phyloP scores from a whole-genome alignment of 2,888 invertebrate species.

The Dromius quadrimaculatus region DNA sequence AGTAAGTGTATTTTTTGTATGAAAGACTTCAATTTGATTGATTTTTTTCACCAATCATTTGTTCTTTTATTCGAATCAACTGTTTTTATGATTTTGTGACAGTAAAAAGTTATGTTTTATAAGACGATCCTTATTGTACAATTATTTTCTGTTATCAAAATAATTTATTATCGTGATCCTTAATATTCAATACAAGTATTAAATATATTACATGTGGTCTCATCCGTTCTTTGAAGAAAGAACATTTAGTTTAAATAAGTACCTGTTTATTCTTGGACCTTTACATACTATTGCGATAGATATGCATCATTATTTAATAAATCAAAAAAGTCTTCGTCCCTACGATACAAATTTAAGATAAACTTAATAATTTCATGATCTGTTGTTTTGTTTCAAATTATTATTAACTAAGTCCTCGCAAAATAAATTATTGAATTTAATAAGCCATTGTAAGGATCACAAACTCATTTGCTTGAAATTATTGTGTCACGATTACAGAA shows the following conservation, averaged over 20 bases:
- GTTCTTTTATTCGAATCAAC: slow-evolving; percentile 30
- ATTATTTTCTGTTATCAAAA: slow-evolving; percentile 40
- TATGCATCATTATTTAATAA: slow-evolving; percentile 43
- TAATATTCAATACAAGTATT: slow-evolving; percentile 43
- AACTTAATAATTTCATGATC: slow-evolving; percentile 14
- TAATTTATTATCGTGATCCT: slow-evolving; percentile 46
- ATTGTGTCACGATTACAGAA: slow-evolving; percentile 1
- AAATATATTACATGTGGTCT: slow-evolving; percentile 43
- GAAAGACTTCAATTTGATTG: slow-evolving; percentile 33
- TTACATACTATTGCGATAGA: slow-evolving; percentile 48
- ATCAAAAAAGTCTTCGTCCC: slow-evolving; percentile 38
- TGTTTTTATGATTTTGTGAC: slow-evolving; percentile 1
- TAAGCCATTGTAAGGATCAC: slow-evolving; percentile 47
- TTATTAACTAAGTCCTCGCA: slow-evolving; percentile 21
- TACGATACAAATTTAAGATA: slow-evolving; percentile 28
- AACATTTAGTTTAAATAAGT: slow-evolving; percentile 40
- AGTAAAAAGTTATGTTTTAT: slow-evolving; percentile 22
- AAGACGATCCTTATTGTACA: slow-evolving; percentile 35
- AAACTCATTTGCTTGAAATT: slow-evolving; percentile 31
- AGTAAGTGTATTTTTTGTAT: slow-evolving; percentile 43
- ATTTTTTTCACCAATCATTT: slow-evolving; percentile 12
- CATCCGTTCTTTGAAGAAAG: slow-evolving; percentile 33
- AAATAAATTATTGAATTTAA: slow-evolving; percentile 46
- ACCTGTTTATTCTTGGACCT: slow-evolving; percentile 47
- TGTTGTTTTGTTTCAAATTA: slow-evolving; percentile 11